These are phyloP conservation scores for Saccopteryx leptura DNA, from an alignment of 2,113 vertebrate species.

Conservation along the genomic window DNA sequence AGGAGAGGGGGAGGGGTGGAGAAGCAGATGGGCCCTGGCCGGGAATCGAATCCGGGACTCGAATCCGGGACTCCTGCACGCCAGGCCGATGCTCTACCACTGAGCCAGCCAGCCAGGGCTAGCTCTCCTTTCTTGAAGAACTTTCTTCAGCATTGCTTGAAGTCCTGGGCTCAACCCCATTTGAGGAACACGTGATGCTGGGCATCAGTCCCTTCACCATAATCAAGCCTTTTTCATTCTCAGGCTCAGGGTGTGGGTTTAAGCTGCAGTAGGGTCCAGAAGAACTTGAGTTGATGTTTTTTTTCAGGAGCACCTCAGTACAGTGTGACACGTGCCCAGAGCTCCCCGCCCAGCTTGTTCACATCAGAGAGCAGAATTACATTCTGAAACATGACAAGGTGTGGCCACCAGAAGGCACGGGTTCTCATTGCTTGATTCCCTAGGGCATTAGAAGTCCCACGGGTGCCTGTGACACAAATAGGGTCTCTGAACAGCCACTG, in stretches of 20 bases:
- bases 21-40: no score
- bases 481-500: background rate
- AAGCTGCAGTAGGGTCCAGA: background rate
- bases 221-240: background rate
- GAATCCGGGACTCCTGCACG: no score
- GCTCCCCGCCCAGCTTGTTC: background rate
- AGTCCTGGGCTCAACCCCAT: background rate
- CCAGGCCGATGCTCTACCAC: no score
- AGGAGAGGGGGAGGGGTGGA: no score
- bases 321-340: background rate
- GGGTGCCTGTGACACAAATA: background rate
- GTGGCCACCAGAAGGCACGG: constrained; percentile 14
- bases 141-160: background rate
- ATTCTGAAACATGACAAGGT: background rate
- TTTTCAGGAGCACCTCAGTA: background rate
- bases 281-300: background rate
- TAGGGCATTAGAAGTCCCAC: background rate
- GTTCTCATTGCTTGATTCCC: background rate
- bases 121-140: background rate
- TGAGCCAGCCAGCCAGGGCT: no score
- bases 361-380: background rate
- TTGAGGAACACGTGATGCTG: background rate
- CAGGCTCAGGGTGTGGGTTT: background rate
- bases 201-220: background rate
- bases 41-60: no score